phyloP scores from a whole-genome alignment of 2,888 invertebrate genomes.

The Sphaeridia pumilis region DNA sequence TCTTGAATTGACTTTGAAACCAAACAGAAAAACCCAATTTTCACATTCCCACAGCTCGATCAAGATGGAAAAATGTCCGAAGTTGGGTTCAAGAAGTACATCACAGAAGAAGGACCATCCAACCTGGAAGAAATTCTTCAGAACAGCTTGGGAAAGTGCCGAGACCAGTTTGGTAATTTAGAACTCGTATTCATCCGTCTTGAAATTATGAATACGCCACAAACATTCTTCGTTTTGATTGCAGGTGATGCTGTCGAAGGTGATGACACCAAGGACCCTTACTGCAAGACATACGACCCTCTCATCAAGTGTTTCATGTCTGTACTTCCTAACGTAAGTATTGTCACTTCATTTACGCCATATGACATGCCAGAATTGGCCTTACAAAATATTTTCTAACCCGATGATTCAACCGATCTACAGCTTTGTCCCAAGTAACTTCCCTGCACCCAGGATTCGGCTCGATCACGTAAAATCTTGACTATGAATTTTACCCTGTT shows the following conservation, averaged over 20 bases:
- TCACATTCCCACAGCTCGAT: slow-evolving; percentile 5
- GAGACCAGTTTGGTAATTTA: slow-evolving; percentile 3
- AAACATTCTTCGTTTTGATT: too few species aligned
- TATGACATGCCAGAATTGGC: too few species aligned
- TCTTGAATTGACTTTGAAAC: neutral
- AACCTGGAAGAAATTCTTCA: slow-evolving; percentile 5
- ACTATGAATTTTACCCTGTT: neutral
- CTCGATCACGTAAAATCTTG: neutral
- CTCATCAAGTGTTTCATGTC: slow-evolving; percentile 9
- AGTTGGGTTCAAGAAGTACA: slow-evolving; percentile 6
- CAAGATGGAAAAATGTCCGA: slow-evolving; percentile 8
- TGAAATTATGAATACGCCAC: too few species aligned
- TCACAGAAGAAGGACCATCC: slow-evolving; percentile 8
- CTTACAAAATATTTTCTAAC: too few species aligned
- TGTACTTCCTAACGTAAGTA: too few species aligned
- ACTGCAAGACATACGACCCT: slow-evolving; percentile 7
- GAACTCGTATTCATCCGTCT: neutral
- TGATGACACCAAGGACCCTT: too few species aligned
- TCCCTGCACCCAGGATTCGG: too few species aligned
- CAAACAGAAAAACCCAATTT: neutral
- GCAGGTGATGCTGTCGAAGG: too few species aligned
- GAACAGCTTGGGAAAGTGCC: slow-evolving; percentile 3
- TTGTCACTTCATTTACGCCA: too few species aligned
- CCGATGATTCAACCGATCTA: too few species aligned
- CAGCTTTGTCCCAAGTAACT: too few species aligned